Evolutionary conservation across 1,140 invertebrate species (phyloP).

Genomic region (Pachypeltis micranthus): DNA sequence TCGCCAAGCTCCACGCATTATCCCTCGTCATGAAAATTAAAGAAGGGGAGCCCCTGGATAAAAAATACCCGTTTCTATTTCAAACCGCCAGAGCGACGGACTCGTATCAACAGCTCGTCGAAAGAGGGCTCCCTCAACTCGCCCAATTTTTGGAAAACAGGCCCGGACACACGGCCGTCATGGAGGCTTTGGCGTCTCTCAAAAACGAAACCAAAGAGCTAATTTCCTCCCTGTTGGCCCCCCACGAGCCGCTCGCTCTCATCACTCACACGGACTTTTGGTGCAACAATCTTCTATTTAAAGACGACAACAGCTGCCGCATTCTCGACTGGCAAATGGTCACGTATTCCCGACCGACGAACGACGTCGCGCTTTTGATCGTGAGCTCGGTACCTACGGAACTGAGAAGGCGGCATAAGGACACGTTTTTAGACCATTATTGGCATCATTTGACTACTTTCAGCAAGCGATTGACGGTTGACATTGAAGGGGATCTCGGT

Average conservation of each 20-base stretch:
- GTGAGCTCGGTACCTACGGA: slow-evolving; percentile 63
- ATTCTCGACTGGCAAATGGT: slow-evolving; percentile 75
- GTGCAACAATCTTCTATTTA: slow-evolving; percentile 67
- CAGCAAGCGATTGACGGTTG: slow-evolving; percentile 42
- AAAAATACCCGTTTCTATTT: slow-evolving; percentile 59
- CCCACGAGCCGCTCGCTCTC: slow-evolving; percentile 51
- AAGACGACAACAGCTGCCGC: slow-evolving; percentile 44
- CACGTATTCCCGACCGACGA: slow-evolving; percentile 59
- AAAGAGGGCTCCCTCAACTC: slow-evolving; percentile 57
- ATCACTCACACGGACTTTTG: slow-evolving; percentile 71
- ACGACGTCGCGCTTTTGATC: slow-evolving; percentile 62
- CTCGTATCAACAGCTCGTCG: slow-evolving; percentile 61
- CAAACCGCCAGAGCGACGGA: slow-evolving; percentile 60
- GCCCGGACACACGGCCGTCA: slow-evolving; percentile 42
- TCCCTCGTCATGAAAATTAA: slow-evolving; percentile 52
- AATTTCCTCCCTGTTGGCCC: slow-evolving; percentile 49
- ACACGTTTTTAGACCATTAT: slow-evolving; percentile 52
- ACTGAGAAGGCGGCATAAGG: slow-evolving; percentile 46
- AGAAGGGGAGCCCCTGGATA: slow-evolving; percentile 44
- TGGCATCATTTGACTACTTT: slow-evolving; percentile 45
- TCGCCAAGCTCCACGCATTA: slow-evolving; percentile 56
- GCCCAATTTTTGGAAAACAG: slow-evolving; percentile 53
- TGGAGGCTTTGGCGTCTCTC: slow-evolving; percentile 41
- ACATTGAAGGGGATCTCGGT: slow-evolving; percentile 42
- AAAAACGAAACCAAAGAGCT: slow-evolving; percentile 46